These are phyloP conservation scores for Chymomyza procnemis DNA, from an alignment of 2,888 invertebrate species.

Conservation along the genomic window DNA sequence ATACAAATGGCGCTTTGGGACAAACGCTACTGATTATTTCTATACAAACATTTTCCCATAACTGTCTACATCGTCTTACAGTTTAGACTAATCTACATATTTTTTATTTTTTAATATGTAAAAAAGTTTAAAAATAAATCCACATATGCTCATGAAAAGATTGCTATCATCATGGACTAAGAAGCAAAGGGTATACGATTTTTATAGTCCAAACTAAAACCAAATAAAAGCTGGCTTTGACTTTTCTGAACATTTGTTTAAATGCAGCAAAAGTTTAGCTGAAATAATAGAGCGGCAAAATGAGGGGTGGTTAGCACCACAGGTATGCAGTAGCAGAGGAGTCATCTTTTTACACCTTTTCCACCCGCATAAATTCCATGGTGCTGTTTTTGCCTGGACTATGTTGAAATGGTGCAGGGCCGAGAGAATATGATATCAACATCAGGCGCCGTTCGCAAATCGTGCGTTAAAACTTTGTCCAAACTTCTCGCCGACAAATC, in stretches of 20 bases:
- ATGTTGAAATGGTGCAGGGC: neutral
- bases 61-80: too few relatives aligned
- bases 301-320: neutral
- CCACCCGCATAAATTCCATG: constrained; percentile 52
- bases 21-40: too few relatives aligned
- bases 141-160: neutral
- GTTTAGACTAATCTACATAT: too few relatives aligned
- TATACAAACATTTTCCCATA: too few relatives aligned
- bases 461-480: constrained; percentile 67
- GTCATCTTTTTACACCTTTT: constrained; percentile 57
- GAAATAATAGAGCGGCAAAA: neutral
- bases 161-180: neutral
- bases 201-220: neutral
- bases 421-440: constrained; percentile 67
- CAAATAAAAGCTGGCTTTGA: neutral
- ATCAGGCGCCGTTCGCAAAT: constrained; percentile 66
- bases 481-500: constrained; percentile 58
- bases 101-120: too few relatives aligned
- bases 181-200: neutral
- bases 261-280: neutral
- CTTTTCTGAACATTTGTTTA: neutral
- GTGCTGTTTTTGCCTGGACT: neutral
- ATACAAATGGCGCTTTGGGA: too few relatives aligned
- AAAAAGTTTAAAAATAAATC: neutral
- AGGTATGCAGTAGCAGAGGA: constrained; percentile 11